Percentiles rank a stretch among this genome's conserved stretches.
Conservation (phyloP, 37 sponge, comb jelly and placozoan genomes). For the Dysidea cf. avara region DNA sequence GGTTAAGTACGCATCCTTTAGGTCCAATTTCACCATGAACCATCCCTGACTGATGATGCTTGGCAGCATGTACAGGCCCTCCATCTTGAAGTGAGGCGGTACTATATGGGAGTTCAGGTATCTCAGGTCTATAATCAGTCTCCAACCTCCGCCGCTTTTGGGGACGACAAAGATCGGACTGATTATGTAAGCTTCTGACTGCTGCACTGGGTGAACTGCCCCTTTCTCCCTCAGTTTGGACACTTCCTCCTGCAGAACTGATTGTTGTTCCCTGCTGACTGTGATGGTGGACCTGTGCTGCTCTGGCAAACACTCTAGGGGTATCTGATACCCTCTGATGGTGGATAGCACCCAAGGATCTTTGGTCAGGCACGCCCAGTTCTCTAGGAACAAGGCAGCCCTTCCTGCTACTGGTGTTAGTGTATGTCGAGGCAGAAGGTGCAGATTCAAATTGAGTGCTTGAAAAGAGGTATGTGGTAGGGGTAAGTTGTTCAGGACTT, state of each 20-base stretch:
- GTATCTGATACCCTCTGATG: conserved; percentile 23
- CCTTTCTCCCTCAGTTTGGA: conserved; percentile 11
- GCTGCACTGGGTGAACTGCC: too few relatives aligned
- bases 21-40: conserved; percentile 33
- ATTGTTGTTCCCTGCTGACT: neutral
- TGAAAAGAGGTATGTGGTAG: too few relatives aligned
- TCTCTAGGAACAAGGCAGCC: neutral
- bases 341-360: conserved; percentile 44
- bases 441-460: too few relatives aligned
- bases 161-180: conserved; percentile 56
- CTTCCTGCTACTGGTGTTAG: conserved; percentile 10
- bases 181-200: too few relatives aligned
- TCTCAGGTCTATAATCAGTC: conserved; percentile 45
- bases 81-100: conserved; percentile 55
- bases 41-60: conserved; percentile 15
- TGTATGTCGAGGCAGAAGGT: too few relatives aligned
- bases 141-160: conserved; percentile 40
- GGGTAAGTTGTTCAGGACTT: too few relatives aligned
- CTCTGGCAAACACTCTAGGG: neutral
- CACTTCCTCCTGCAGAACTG: conserved; percentile 1
- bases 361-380: conserved; percentile 17
- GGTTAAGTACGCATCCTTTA: conserved; percentile 50
- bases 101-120: conserved; percentile 14
- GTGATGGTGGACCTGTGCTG: conserved; percentile 15
- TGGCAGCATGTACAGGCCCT: conserved; percentile 24